These are phyloP conservation scores for Umimayanthus chanpuru DNA, from an alignment of 92 coral and sea anemone genomes.

Conservation along the genomic window DNA sequence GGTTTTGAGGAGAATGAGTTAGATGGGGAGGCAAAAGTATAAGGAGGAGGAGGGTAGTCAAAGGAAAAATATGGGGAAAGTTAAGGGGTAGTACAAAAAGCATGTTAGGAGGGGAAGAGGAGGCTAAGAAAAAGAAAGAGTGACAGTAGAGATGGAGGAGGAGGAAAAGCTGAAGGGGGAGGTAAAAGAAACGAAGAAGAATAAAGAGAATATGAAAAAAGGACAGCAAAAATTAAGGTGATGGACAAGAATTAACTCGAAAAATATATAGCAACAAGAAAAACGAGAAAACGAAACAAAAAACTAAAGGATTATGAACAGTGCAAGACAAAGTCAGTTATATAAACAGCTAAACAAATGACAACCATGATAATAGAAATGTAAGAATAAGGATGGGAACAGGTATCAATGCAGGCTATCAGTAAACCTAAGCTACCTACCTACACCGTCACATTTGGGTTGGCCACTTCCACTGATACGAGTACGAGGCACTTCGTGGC, in stretches of 20 bases:
- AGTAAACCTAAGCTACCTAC: slow-evolving; percentile 16
- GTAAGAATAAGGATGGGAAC: not conserved
- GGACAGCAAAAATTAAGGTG: not conserved
- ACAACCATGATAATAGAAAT: not conserved
- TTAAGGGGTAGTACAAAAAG: too few relatives aligned
- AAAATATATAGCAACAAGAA: not conserved
- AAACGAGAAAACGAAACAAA: not conserved
- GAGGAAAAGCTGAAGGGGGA: not conserved
- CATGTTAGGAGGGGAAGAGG: not conserved
- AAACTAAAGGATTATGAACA: not conserved
- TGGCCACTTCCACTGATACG: slow-evolving; percentile 51
- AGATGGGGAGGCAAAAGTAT: not conserved
- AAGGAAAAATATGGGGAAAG: too few relatives aligned
- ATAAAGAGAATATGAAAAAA: not conserved
- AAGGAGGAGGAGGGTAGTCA: not conserved
- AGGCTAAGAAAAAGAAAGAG: too few relatives aligned
- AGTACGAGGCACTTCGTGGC: slow-evolving; percentile 71
- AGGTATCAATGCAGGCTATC: not conserved
- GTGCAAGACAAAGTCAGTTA: not conserved
- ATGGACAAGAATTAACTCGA: not conserved
- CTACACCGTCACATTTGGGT: slow-evolving; percentile 58
- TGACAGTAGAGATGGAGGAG: not conserved
- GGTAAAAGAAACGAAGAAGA: not conserved
- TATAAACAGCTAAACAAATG: not conserved
- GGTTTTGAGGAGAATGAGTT: not conserved